A percentile compares a stretch with the other conserved stretches of the same genome.
These are phyloP conservation scores for Mormyrops boulengeri DNA, from an alignment of 2,797 vertebrate genomes.

Conservation along the genomic window DNA sequence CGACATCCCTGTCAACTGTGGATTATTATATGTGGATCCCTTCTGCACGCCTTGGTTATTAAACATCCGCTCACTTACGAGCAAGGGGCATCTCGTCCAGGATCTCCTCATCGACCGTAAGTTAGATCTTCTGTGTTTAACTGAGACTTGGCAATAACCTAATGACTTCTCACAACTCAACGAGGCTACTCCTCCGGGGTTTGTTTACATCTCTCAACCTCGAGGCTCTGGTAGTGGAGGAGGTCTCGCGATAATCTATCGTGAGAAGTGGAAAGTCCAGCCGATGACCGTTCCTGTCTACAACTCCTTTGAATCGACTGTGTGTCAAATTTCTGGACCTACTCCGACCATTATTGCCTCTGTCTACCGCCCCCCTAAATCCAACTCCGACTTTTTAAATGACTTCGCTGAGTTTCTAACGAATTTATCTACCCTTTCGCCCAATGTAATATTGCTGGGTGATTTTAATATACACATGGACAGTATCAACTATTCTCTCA, in stretches of 20 bases:
- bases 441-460: too few relatives aligned
- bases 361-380: too few relatives aligned
- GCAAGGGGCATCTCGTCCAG: neutral
- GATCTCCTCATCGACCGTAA: neutral
- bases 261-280: neutral
- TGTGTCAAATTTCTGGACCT: neutral
- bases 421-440: too few relatives aligned
- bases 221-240: too few relatives aligned
- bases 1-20: too few relatives aligned
- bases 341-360: neutral
- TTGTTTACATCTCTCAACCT: neutral
- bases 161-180: neutral
- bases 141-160: neutral
- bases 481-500: too few relatives aligned
- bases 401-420: too few relatives aligned
- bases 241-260: too few relatives aligned
- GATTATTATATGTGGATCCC: too few relatives aligned
- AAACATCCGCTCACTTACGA: neutral
- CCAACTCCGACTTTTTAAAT: too few relatives aligned
- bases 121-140: neutral
- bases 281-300: neutral
- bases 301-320: neutral
- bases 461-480: too few relatives aligned
- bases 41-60: too few relatives aligned
- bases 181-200: neutral